Base-by-base conservation (phyloP, 2,113 vertebrate genomes). In the Electrona antarctica region DNA sequence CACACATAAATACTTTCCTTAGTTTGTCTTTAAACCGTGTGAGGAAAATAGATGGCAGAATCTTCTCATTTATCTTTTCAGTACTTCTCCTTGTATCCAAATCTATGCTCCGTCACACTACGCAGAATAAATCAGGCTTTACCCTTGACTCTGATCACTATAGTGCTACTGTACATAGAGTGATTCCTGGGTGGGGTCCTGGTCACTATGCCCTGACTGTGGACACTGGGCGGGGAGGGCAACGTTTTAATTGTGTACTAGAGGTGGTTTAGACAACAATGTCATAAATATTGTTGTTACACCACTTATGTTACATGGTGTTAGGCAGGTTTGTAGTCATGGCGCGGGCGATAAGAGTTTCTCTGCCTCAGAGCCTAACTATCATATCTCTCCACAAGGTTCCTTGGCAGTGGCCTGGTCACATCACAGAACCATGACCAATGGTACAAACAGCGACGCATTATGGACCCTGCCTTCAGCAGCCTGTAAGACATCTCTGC, bases 381-480 rank as follows among this genome's bases (percentile, higher is more conserved):
- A 57, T 21, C 4, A 57, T 13, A 14, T 49, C 2, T 21, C 4
- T n/a, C 49, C 46, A 41, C 2, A 50, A 98, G 96, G 82, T 96
- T 96, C 71, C 63, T 98, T 0, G 96, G 97, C 60, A 94, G 90
- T 41, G 94, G 96, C 28, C 82, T 98, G 81, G 41, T 94, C 55
- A 94, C 95, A 0, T 93, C 92, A 14, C 72, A 4, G 0, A 73
- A 97, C 82, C 92, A 97, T 0, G 93, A 95, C 2, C 78, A 80
- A 1, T 98, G 97, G 97, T 94, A 90, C 79, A 96, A 94, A 67
- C 97, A 98, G 76, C 88, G 96, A 2, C 90, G 88, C 7, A 92
- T 97, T 72, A 95, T 98, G 92, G 96, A 98, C 76, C 92, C 95
- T 3, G 95, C 95, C 0, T 97, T 98, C 74, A 97, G 94, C 82